Evolutionary conservation across 2,797 vertebrate species (phyloP), one percentile per base, ranked within the genome.

Genomic region (Alauda arvensis): DNA sequence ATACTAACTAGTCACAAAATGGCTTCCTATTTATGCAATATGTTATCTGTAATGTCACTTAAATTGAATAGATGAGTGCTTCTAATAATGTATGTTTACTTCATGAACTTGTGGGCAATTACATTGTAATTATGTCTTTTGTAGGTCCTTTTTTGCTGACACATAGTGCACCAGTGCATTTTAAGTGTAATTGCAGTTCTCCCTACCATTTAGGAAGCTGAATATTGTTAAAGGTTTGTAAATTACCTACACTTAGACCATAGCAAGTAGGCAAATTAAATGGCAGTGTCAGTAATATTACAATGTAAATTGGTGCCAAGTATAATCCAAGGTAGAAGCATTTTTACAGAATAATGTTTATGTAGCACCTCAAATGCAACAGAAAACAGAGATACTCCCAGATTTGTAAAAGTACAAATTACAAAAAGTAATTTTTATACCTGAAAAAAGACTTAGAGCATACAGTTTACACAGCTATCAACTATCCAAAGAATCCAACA

Each of bases 21-120:
- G 93, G 94, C 88, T 96, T 96, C 95, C 93, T 96, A 96, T 96
- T 97, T 96, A 96, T 96, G 96, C 93, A 96, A 94, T 96, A 96
- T 93, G 94, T 95, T 97, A 95, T 94, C 95, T 94, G 93, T 93
- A 97, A 96, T 95, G 94, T 97, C 96, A 94, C 95, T 96, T 96
- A 97, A 96, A 96, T 96, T 95, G 97, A 96, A 96, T 93, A 97
- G 96, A 96, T n/a, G 87, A 97, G 95, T 96, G 94, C 93, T 97
- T 95, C 96, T 97, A 97, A 97, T 97, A 97, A 97, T 96, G 96
- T 96, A 96, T 97, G 96, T 97, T 97, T 97, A 97, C 96, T 97
- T 96, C 94, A 95, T 96, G 96, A 97, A 97, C 96, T 96, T 97
- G 93, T 95, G 89, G 90, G 96, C 95, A 97, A 97, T 97, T 97